phyloP scores from a whole-genome alignment of 1,140 invertebrate genomes.

The Nephotettix cincticeps region DNA sequence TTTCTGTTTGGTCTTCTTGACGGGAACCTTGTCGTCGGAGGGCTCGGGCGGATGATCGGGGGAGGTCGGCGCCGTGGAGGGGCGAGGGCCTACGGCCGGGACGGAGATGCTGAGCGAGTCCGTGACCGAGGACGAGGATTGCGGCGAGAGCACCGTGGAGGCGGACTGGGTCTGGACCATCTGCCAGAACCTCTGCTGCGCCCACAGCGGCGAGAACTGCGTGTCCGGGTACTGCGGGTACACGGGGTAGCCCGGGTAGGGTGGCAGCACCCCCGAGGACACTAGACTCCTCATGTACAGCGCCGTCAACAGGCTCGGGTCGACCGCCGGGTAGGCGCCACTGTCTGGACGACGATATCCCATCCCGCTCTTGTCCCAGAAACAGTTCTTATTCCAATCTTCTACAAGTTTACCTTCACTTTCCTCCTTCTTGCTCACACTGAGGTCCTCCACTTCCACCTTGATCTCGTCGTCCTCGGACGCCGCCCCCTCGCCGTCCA shows the following conservation, averaged over 20 bases:
- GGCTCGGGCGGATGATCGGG: background rate
- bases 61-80: background rate
- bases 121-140: background rate
- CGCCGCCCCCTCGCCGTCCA: constrained; percentile 34
- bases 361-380: background rate
- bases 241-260: background rate
- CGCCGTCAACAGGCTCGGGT: constrained; percentile 59
- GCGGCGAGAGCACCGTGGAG: background rate
- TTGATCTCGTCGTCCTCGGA: constrained; percentile 29
- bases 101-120: constrained; percentile 30
- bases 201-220: constrained; percentile 33
- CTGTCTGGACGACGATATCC: background rate
- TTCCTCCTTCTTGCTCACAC: constrained; percentile 28
- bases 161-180: constrained; percentile 29
- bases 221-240: background rate
- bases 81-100: background rate
- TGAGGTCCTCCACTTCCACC: constrained; percentile 21
- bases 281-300: constrained; percentile 61
- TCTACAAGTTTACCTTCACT: constrained; percentile 39
- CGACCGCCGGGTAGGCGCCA: constrained; percentile 32
- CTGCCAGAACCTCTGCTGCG: constrained; percentile 53
- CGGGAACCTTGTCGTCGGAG: background rate
- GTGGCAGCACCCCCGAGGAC: constrained; percentile 23
- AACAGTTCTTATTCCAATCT: constrained; percentile 36
- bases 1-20: constrained; percentile 20